These are phyloP conservation scores for Argentina silus DNA, from an alignment of 2,797 vertebrate species.

Conservation along the genomic window DNA sequence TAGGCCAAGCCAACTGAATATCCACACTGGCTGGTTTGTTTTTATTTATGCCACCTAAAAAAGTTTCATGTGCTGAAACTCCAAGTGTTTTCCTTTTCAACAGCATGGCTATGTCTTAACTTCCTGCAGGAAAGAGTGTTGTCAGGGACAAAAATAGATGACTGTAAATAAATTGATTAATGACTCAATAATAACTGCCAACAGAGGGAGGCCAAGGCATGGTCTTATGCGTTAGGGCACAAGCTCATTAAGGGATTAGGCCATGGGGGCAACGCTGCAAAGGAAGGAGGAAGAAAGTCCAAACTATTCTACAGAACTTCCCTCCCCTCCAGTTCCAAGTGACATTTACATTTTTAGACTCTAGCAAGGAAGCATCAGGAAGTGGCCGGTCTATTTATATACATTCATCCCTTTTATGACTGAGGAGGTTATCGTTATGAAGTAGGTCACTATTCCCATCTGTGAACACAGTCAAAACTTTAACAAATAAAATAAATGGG, in stretches of 20 bases:
- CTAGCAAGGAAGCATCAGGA: slow-evolving; percentile 1
- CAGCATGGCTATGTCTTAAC: not conserved
- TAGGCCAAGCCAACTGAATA: not conserved
- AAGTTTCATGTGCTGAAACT: not conserved
- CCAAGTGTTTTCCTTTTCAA: not conserved
- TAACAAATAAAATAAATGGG: no score
- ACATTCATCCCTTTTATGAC: not conserved
- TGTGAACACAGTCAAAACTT: no score
- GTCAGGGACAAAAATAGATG: not conserved
- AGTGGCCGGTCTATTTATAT: slow-evolving; percentile 26
- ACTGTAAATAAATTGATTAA: not conserved
- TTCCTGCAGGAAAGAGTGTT: not conserved
- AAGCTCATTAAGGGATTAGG: slow-evolving; percentile 15
- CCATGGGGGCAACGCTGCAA: not conserved
- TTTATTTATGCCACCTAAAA: not conserved
- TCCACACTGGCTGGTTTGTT: not conserved
- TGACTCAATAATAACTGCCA: not conserved
- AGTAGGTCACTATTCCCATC: not conserved
- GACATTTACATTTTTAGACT: slow-evolving; percentile 19
- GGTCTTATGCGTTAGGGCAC: not conserved
- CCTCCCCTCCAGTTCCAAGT: not conserved
- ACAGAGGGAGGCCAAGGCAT: not conserved
- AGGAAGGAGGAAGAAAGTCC: not conserved
- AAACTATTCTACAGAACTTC: not conserved
- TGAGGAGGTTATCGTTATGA: not conserved